Base-by-base conservation (phyloP, 1,140 invertebrate species). In the Bombus breviceps region DNA sequence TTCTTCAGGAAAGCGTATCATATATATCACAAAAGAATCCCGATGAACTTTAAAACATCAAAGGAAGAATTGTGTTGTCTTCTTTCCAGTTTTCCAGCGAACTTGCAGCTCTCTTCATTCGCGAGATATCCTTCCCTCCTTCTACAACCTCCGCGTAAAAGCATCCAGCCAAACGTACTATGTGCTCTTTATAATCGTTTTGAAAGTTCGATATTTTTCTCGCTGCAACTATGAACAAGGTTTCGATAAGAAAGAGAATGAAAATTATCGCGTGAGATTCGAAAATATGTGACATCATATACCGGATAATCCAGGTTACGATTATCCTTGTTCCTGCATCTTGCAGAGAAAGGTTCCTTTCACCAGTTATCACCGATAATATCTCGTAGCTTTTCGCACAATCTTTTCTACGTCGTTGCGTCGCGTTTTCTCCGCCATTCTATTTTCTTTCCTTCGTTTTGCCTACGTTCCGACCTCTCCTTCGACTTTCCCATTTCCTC, bases 401-500 rank as follows among this genome's bases (percentile, higher is more conserved):
- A 64, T 82, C 71, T 82, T 73, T 22, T 62, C 32, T 64, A 62
- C 81, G 32, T 8, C 57, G 68, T 81, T 59, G 47, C 47, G 10
- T 81, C 41, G 41, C 43, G 41, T 41, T 82, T 47, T 34, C 71
- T 47, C n/a, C 81, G 1, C 34, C 32, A 68, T 76, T 59, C 72
- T 41, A 76, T 83, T 83, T 83, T 83, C 81, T 25, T 66, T 15
- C 47, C 47, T 32, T 25, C 81, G 81, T 68, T 47, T 10, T 22
- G 1, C 34, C 4, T 57, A 47, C 32, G 41, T 18, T 37, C 28
- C 8, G 15, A 4, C 6, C 47, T 53, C 13, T 59, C 32, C 41
- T 39, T 66, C 81, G 81, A 76, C 43, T 83, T 83, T 83, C 28
- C 81, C 72, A 76, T 76, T 83, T 83, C 81, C 81, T 76, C 28